These are phyloP conservation scores for Dryobates pubescens DNA, from an alignment of 2,797 vertebrate genomes.

Conservation along the genomic window DNA sequence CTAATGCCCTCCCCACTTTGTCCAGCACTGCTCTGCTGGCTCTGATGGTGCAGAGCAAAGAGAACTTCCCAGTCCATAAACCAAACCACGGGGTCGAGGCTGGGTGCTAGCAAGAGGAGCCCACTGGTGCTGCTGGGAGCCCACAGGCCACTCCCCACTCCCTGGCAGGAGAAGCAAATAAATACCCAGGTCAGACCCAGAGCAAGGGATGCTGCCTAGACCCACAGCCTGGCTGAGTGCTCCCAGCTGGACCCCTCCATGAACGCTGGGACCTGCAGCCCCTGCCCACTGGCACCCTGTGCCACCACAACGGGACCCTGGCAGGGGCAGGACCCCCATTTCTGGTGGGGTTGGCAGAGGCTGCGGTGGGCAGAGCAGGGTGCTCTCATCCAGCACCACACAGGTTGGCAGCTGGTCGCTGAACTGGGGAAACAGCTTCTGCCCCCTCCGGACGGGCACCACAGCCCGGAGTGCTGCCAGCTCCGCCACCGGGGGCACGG, in stretches of 20 bases:
- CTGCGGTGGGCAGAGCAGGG: not conserved
- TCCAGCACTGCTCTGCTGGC: not conserved
- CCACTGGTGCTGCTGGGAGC: accelerated
- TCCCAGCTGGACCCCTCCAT: accelerated
- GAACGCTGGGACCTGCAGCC: not conserved
- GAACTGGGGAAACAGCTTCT: not conserved
- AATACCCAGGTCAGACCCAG: not conserved
- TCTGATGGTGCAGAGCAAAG: accelerated
- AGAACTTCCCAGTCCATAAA: not conserved
- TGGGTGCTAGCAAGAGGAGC: accelerated
- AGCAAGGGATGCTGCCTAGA: not conserved
- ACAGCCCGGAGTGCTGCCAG: not conserved
- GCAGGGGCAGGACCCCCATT: accelerated
- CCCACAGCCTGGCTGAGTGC: accelerated
- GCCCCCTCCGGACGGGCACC: not conserved
- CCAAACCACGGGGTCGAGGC: accelerated
- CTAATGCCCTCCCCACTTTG: accelerated
- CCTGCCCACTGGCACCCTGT: accelerated
- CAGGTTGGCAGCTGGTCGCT: not conserved
- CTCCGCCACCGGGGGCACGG: not conserved
- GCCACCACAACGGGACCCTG: not conserved
- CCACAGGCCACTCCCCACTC: accelerated
- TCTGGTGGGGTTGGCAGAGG: not conserved
- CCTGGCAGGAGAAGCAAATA: not conserved
- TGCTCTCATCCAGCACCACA: not conserved